Evolutionary conservation across 2,888 invertebrate genomes (phyloP), one percentile per base, ranked within the genome.

Genomic region (Callinectes sapidus): DNA sequence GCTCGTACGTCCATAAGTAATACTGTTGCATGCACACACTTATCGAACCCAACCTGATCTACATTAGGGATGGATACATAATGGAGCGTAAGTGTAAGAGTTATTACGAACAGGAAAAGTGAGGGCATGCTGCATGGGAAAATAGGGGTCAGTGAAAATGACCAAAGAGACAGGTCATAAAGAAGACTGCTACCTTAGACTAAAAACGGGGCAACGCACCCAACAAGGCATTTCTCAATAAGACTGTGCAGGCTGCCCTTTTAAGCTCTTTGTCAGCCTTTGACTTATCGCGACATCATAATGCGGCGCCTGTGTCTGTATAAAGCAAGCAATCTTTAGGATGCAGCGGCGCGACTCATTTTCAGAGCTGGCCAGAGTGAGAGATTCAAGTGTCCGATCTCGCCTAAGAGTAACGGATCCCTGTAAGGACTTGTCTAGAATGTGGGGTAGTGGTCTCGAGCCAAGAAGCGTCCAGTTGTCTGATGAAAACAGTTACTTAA

Each of bases 201-300:
- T 5, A 35, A 35, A 35, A 28, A 81, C 81, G 35, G 18, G 81
- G 35, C 81, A 81, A 35, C 35, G 81, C 81, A 81, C 81, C 81
- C 81, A 81, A 81, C 81, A 81, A 81, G 35, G 81, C 81, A 81
- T 81, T 81, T 35, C 32, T 81, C 81, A 81, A 81, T 81, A 81
- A 81, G 81, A 81, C 32, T 35, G n/a, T 32, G 35, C 35, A 16
- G 81, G 81, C 81, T 32, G 32, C 35, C 81, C 81, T 81, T 81
- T 35, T 81, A 35, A 3, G 35, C 81, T 18, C 35, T 81, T 35
- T 81, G 35, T 32, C 81, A 81, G 81, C 81, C 81, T 35, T 13
- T 81, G 81, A 81, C 81, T 81, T 81, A 81, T 81, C 81, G 81
- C 18, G 81, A 81, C 81, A 35, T 35, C 13, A 35, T 81, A 81